Base-by-base conservation (phyloP, 2,113 vertebrate genomes). In the Otus sunia region DNA sequence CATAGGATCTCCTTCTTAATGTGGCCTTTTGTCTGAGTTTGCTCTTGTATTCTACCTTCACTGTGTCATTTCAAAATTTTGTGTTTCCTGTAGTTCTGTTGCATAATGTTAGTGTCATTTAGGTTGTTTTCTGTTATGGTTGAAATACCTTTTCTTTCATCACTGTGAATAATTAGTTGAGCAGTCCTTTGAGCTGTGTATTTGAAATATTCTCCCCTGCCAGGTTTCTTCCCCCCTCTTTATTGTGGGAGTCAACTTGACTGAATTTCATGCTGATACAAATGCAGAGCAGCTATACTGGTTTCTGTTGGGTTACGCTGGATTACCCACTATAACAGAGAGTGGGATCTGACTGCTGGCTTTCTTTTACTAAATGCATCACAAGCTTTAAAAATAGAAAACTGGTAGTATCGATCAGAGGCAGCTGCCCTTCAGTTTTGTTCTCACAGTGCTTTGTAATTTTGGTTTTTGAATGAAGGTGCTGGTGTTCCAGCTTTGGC, bases 261-360 rank as follows among this genome's bases (percentile, higher is more conserved):
- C 62, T 30, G 60, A 52, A 25, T 60, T 59, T 39, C 29, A 8
- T 34, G 80, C 50, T 74, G 47, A 11, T 60, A 1, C 7, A 5
- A 62, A 26, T 41, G 75, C 79, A 26, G 82, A 88, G 62, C 25
- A 83, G 77, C 64, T 45, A 0, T 7, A 3, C 50, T 77, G 76
- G 37, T 62, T 88, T 86, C 50, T 81, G n/a, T 16, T 66, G 86
- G 64, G 55, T 66, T 49, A 4, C 0, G 1, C 66, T 36, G 80
- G 37, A 41, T n/a, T 53, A 55, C 49, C 67, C 1, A 2, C 47
- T 37, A 0, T 1, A n/a, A 39, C 3, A 3, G 15, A 20, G 36
- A 10, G 12, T 4, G 12, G 58, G 12, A 58, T 82, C 47, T 37
- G 43, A 14, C 15, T 34, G 45, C 73, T 68, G 73, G 2, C 5